Conservation (phyloP, 2,113 vertebrate species). For the Coracopsis vasa region DNA sequence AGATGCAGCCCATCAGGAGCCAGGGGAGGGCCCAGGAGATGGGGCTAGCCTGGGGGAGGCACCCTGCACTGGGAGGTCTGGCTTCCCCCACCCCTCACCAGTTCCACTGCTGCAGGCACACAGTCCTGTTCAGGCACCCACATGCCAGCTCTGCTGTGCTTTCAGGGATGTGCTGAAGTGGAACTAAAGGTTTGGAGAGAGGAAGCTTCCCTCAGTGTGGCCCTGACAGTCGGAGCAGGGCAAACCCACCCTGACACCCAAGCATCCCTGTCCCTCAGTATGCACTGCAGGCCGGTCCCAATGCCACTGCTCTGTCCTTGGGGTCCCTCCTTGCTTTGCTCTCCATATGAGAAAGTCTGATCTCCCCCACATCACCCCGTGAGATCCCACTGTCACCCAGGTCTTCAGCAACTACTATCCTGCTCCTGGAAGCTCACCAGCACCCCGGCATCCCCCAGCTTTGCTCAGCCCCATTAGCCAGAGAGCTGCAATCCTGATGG, state of each 20-base stretch:
- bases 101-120: not conserved
- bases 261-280: not conserved
- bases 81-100: not conserved
- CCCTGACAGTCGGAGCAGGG: not conserved
- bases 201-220: not conserved
- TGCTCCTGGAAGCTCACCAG: not conserved
- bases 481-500: accelerated
- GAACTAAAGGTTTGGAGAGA: not conserved
- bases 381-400: accelerated
- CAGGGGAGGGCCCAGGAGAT: conserved; percentile 47
- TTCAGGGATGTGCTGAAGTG: not conserved
- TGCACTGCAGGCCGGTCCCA: not conserved
- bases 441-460: not conserved
- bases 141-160: not conserved
- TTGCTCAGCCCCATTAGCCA: accelerated
- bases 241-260: accelerated
- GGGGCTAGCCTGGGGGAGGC: not conserved
- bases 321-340: not conserved
- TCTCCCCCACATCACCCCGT: not conserved
- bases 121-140: accelerated
- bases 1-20: conserved; percentile 49
- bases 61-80: not conserved
- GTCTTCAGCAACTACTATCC: not conserved
- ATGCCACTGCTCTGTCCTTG: not conserved
- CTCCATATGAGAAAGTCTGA: not conserved